Percentiles rank a stretch among this genome's conserved stretches.
Evolutionary conservation across 2,888 invertebrate species (phyloP).

Genomic region (Drosophila greeni): DNA sequence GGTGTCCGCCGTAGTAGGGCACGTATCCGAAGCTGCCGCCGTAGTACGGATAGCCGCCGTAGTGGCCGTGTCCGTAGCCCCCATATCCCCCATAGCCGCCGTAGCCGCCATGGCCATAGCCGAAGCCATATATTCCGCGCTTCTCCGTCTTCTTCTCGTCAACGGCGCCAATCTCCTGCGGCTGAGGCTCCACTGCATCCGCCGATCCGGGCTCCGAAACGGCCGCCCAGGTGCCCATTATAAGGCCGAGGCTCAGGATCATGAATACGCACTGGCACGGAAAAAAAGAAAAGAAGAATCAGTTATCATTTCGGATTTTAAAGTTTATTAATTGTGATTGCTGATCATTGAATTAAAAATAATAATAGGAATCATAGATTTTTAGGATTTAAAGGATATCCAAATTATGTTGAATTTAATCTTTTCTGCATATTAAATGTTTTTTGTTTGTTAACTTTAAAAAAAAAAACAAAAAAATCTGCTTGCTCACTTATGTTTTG

Average conservation of each 20-base stretch:
- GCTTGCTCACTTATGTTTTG: not conserved
- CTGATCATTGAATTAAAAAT: not conserved
- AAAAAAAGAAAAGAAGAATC: not conserved
- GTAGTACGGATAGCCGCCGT: slow-evolving; percentile 61
- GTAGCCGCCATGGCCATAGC: slow-evolving; percentile 56
- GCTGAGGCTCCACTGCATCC: slow-evolving; percentile 31
- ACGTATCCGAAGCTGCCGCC: slow-evolving; percentile 64
- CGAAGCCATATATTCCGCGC: slow-evolving; percentile 66
- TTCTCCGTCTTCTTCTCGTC: slow-evolving; percentile 68
- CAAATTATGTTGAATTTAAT: not conserved
- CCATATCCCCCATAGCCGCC: slow-evolving; percentile 43
- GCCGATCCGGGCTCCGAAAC: slow-evolving; percentile 48
- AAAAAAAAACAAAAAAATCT: not conserved
- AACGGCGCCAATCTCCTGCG: slow-evolving; percentile 36
- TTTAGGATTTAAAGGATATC: not conserved
- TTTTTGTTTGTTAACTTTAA: no score
- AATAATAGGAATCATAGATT: not conserved
- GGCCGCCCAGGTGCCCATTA: slow-evolving; percentile 53
- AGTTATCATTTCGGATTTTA: not conserved
- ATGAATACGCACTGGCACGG: slow-evolving; percentile 46
- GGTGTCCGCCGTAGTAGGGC: slow-evolving; percentile 64
- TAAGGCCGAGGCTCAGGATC: slow-evolving; percentile 50
- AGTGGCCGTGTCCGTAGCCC: slow-evolving; percentile 50
- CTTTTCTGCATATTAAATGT: not conserved
- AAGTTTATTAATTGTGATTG: not conserved